Evolutionary conservation across 2,888 invertebrate genomes (phyloP), one percentile per base, ranked within the genome.

Genomic region (Clusia tigrina): DNA sequence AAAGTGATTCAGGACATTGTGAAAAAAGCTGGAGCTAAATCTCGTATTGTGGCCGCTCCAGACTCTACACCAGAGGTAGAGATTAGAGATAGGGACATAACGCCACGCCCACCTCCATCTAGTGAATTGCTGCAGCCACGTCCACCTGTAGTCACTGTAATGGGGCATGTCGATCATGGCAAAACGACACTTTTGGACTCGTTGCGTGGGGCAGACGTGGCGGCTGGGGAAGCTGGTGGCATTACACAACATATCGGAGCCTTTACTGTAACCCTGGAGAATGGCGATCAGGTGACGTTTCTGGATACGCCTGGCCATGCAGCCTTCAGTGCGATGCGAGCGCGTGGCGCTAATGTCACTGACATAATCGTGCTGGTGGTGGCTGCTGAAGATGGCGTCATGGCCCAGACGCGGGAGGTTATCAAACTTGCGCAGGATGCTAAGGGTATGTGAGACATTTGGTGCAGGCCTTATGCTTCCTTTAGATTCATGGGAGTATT

Each of bases 131-230:
- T 95, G 15, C 86, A 88, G 46, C 88, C 88, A 2, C 88, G 98
- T 1, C 92, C 95, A 15, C 96, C 99, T 0, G 94, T 99, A 1
- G 96, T 98, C 0, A 96, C 98, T 3, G 94, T 99, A 54, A 99
- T 99, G 98, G 99, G 99, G 0, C 99, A 99, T 83, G 98, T 99
- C 1, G 99, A 99, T 87, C 99, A 99, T 85, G 99, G 99, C 2
- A 98, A 99, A 87, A 99, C 99, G 2, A 98, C 98, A 0, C 86
- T 99, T 2, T 85, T 99, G 3, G 98, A 98, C 84, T 87, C 94
- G 0, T 83, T 98, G 26, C 85, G 98, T 57, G 89, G 95, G 69
- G 91, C 96, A 0, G 88, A 91, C 42, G 91, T 98, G 2, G 98
- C 95, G 0, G 91, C 91, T 38, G 87, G 90, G 37, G 99, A 99